phyloP scores from a whole-genome alignment of 2,888 invertebrate genomes.

The Erpobdella octoculata region DNA sequence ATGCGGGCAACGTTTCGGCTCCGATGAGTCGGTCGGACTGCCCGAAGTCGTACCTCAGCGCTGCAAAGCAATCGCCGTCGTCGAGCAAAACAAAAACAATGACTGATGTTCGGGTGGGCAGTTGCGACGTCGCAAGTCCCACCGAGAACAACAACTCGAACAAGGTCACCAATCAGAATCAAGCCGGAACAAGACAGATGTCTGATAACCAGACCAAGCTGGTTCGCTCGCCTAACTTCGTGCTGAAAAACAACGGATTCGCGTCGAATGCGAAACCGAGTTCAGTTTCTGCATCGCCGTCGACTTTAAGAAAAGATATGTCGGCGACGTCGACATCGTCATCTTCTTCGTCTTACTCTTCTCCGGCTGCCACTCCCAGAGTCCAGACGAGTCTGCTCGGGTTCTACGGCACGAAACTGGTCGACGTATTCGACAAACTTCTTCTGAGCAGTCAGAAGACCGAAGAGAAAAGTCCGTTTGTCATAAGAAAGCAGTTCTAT shows the following conservation, averaged over 20 bases:
- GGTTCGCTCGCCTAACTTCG: background rate
- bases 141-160: background rate
- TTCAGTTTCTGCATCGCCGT: no score
- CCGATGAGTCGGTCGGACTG: background rate
- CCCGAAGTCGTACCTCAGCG: background rate
- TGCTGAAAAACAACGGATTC: background rate
- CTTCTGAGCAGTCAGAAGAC: background rate
- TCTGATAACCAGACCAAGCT: background rate
- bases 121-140: background rate
- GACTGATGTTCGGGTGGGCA: no score
- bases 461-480: background rate
- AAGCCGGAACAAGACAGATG: background rate
- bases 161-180: background rate
- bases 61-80: background rate
- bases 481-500: background rate
- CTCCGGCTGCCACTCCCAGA: background rate
- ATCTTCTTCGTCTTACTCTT: background rate
- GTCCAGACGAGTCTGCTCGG: constrained; percentile 2
- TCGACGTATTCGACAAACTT: constrained; percentile 17
- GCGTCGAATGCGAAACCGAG: no score
- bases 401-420: constrained; percentile 17
- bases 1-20: background rate
- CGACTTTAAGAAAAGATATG: background rate
- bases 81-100: no score
- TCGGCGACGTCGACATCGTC: background rate